A percentile compares a stretch with the other conserved stretches of the same genome.
Conservation (phyloP, 1,140 invertebrate species). For the Argopecten irradians region DNA sequence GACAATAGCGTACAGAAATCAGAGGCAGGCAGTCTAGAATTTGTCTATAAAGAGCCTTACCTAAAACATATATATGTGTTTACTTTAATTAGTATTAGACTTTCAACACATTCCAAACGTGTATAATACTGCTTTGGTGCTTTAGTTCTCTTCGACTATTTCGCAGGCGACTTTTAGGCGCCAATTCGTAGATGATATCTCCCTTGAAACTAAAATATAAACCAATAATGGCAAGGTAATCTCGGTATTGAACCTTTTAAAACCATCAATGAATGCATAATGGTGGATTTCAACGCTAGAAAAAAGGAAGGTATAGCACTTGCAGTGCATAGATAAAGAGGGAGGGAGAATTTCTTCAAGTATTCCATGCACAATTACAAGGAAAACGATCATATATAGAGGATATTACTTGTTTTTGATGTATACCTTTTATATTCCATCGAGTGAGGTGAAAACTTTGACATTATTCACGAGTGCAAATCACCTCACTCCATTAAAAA, state of each 20-base stretch:
- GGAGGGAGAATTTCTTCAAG: too few species aligned
- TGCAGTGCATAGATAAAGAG: too few species aligned
- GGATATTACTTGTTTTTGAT: too few species aligned
- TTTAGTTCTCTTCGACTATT: background rate
- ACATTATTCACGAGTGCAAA: too few species aligned
- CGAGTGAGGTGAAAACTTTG: too few species aligned
- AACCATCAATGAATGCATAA: too few species aligned
- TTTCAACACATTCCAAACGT: background rate
- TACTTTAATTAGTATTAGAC: background rate
- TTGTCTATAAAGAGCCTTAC: background rate
- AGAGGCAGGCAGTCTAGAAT: background rate
- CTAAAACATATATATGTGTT: background rate
- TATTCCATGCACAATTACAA: too few species aligned
- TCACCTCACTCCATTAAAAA: too few species aligned
- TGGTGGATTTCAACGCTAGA: background rate
- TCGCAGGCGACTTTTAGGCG: background rate
- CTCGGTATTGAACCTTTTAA: too few species aligned
- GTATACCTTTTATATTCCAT: too few species aligned
- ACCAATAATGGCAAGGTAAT: background rate
- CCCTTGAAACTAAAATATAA: background rate
- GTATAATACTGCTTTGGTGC: background rate
- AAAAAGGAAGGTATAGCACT: too few species aligned
- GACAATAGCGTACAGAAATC: background rate
- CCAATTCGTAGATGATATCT: background rate
- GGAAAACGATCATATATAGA: too few species aligned